A percentile compares a stretch with the other conserved stretches of the same genome.
Evolutionary conservation across 2,113 vertebrate genomes (phyloP).

Genomic region (Hylia prasina): DNA sequence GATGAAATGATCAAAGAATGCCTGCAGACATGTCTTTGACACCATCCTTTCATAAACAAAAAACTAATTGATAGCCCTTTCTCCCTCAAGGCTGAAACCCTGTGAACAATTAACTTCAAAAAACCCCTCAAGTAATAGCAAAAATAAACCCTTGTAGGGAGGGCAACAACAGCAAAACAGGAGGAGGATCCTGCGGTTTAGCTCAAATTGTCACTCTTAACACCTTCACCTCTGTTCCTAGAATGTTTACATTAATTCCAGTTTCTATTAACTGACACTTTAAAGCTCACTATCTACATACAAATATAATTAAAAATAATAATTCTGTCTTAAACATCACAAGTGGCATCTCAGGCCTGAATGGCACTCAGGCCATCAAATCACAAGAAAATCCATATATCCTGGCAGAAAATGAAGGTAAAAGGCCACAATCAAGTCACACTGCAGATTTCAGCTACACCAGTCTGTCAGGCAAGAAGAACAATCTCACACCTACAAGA

Average conservation of each 20-base stretch:
- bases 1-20: background rate
- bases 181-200: background rate
- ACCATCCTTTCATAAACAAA: background rate
- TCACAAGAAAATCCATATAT: background rate
- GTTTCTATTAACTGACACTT: background rate
- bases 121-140: background rate
- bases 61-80: background rate
- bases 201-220: background rate
- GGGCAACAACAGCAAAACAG: background rate
- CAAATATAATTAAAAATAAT: background rate
- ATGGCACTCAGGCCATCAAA: background rate
- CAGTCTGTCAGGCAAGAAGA: background rate
- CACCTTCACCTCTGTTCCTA: background rate
- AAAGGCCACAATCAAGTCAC: background rate
- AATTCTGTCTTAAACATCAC: background rate
- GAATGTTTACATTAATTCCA: background rate
- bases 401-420: background rate
- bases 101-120: constrained; percentile 8
- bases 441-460: background rate
- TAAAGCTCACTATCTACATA: background rate
- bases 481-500: background rate
- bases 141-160: background rate
- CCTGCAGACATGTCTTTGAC: background rate
- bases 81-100: background rate
- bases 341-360: background rate